phyloP scores from a whole-genome alignment of 2,113 vertebrate species.

The Plecotus auritus region DNA sequence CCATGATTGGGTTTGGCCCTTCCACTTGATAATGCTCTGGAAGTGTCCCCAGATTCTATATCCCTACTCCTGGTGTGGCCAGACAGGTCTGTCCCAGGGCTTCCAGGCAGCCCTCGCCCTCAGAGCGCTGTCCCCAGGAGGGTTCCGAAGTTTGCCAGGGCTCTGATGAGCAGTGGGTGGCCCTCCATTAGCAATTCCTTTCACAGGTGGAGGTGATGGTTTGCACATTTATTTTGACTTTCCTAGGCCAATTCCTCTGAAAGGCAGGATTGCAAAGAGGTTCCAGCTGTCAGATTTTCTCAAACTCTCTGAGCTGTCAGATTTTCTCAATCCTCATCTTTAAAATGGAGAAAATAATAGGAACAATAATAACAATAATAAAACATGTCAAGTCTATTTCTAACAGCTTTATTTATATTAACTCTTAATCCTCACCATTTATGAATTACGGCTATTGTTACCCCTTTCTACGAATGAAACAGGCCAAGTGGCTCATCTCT shows the following conservation, averaged over 20 bases:
- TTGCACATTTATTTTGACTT: background rate
- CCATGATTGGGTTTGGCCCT: background rate
- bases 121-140: background rate
- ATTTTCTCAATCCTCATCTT: background rate
- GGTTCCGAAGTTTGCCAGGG: background rate
- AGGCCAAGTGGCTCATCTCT: background rate
- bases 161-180: background rate
- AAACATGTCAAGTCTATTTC: background rate
- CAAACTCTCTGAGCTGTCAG: background rate
- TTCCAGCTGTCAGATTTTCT: background rate
- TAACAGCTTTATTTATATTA: background rate
- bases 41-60: background rate
- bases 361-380: background rate
- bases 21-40: background rate
- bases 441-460: background rate
- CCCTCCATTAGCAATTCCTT: background rate
- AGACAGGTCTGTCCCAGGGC: background rate
- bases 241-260: background rate
- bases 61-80: background rate
- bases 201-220: background rate
- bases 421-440: background rate
- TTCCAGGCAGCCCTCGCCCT: background rate
- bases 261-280: background rate
- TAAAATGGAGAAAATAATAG: background rate
- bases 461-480: background rate